Evolutionary conservation across 2,797 vertebrate genomes (phyloP), one percentile per base, ranked within the genome.

Genomic region (Dipus sagitta): DNA sequence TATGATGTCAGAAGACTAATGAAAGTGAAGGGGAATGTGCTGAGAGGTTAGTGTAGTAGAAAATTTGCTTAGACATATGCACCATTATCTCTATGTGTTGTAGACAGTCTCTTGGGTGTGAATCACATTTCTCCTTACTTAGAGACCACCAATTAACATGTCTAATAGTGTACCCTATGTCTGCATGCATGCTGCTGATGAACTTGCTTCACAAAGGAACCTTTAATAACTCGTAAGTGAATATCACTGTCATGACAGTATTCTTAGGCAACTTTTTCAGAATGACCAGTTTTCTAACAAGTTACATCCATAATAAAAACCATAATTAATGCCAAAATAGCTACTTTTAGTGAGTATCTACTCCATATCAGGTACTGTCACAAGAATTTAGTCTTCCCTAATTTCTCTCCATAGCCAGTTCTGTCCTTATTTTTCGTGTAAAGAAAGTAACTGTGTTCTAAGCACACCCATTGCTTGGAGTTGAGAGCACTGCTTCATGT

Each of bases 1-100:
- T 76, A 92, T 86, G 89, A 92, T 92, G 78, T 93, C 86, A 94
- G 32, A 91, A 71, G 38, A 91, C 42, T 88, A 93, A 89, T 24
- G 86, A 67, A 90, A 86, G 14, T 84, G 10, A 77, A 78, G 28
- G 58, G 11, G 76, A 65, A 64, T 62, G 42, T 72, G n/a, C 70
- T 54, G 86, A 82, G 28, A 87, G 52, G 60, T 94, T 72, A 95
- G 64, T 32, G 60, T 84, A 86, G 85, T 81, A 93, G 86, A 97
- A 95, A 94, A 94, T 93, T 87, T 96, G 86, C 84, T 94, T 91
- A 83, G 91, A 94, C 71, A 79, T 83, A 72, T 81, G 91, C 62
- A 79, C 28, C 54, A 76, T 90, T 86, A 70, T 42, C 92, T 47
- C 92, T 93, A 85, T 24, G 24, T 83, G 18, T 15, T 79, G 70